Evolutionary conservation across 2,888 invertebrate genomes (phyloP).

Genomic region (Flabesymbios commensalis): DNA sequence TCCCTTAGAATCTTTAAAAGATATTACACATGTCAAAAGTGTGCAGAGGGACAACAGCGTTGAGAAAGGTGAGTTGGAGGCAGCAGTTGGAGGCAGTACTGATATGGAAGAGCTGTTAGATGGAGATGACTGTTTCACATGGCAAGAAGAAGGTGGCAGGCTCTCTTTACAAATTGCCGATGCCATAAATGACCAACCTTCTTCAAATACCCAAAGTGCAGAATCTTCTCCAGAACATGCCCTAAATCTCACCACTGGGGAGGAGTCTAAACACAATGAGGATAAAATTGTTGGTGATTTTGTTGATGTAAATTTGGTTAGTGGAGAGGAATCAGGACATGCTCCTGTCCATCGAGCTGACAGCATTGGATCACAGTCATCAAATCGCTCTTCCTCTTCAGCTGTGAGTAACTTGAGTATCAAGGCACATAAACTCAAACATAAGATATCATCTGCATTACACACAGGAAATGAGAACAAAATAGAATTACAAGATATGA

Average conservation of each 20-base stretch:
- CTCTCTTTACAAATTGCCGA: constrained; percentile 45
- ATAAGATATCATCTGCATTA: neutral
- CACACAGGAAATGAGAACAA: neutral
- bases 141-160: constrained; percentile 54
- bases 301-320: neutral
- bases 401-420: neutral
- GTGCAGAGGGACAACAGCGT: too few relatives aligned
- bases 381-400: neutral
- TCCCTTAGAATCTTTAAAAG: too few relatives aligned
- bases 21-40: neutral
- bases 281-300: neutral
- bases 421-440: neutral
- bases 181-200: constrained; percentile 11
- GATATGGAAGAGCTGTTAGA: constrained; percentile 24
- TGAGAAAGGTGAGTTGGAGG: neutral
- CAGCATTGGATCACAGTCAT: neutral
- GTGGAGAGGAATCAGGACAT: neutral
- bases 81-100: too few relatives aligned
- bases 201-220: neutral
- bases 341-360: neutral
- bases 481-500: neutral
- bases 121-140: constrained; percentile 36
- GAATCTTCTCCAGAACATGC: neutral
- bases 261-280: neutral
- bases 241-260: neutral